Evolutionary conservation across 2,888 invertebrate species (phyloP).

Genomic region (Calameuta pallipes): DNA sequence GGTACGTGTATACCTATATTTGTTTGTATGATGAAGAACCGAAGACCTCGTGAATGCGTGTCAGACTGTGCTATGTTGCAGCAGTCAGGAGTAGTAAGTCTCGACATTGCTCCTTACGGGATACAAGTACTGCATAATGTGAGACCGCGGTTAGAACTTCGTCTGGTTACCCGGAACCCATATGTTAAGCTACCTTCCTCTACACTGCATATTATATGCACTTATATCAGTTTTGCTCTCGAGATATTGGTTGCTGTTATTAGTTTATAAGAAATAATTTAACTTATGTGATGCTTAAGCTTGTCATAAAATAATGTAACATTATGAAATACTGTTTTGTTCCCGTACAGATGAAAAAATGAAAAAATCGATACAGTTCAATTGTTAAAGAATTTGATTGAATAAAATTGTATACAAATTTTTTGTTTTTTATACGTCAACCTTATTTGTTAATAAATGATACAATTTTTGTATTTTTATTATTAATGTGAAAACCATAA

Average conservation of each 20-base stretch:
- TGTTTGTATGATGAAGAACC: background rate
- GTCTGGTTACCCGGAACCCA: background rate
- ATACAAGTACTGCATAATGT: slow-evolving; percentile 1
- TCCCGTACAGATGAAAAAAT: background rate
- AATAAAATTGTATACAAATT: background rate
- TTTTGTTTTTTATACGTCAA: no score
- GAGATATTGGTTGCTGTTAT: background rate
- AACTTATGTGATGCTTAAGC: background rate
- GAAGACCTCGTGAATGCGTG: background rate
- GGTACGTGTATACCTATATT: background rate
- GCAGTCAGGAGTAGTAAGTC: background rate
- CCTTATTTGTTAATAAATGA: no score
- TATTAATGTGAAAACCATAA: background rate
- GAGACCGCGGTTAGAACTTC: background rate
- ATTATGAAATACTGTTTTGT: background rate
- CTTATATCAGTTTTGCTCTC: background rate
- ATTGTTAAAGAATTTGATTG: background rate
- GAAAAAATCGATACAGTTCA: background rate
- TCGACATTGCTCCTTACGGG: slow-evolving; percentile 2
- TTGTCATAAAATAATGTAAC: background rate
- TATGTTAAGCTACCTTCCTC: background rate
- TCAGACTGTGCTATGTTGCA: background rate
- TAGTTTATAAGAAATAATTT: background rate
- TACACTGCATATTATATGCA: background rate
- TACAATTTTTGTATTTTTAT: no score